These are phyloP conservation scores for Xenopus borealis DNA, from an alignment of 2,113 vertebrate species.

Conservation along the genomic window DNA sequence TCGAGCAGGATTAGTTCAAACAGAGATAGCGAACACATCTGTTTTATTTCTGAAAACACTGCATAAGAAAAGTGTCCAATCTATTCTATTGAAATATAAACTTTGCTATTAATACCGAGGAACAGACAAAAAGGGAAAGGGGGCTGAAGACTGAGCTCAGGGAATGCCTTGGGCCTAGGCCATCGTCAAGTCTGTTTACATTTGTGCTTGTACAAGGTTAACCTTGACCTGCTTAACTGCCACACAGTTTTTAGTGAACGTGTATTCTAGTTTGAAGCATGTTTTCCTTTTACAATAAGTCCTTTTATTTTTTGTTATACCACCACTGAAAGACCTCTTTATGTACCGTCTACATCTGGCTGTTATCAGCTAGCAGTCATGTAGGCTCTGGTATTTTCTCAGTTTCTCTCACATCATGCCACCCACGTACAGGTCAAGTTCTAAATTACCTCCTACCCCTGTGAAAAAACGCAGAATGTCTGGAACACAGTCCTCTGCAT, in stretches of 20 bases:
- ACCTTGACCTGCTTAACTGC: constrained; percentile 37
- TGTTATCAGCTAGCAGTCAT: constrained; percentile 45
- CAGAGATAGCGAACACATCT: constrained; percentile 70
- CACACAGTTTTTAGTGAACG: constrained; percentile 21
- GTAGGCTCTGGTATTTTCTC: constrained; percentile 45
- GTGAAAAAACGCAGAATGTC: constrained; percentile 42
- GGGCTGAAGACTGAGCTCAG: constrained; percentile 19
- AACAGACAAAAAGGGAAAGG: constrained; percentile 59
- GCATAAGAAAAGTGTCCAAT: constrained; percentile 71
- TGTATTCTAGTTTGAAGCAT: constrained; percentile 14
- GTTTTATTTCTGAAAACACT: constrained; percentile 73
- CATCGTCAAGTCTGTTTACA: constrained; percentile 36
- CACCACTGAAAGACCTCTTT: constrained; percentile 43
- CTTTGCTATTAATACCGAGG: constrained; percentile 77
- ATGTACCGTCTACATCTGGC: constrained; percentile 41
- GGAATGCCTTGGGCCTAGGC: constrained; percentile 22
- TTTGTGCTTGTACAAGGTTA: constrained; percentile 34
- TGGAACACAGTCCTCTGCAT: constrained; percentile 20
- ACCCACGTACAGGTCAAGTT: constrained; percentile 46
- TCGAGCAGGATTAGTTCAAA: constrained; percentile 72
- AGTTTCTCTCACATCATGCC: constrained; percentile 45
- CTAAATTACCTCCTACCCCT: constrained; percentile 41
- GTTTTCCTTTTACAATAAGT: constrained; percentile 41
- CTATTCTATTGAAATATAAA: constrained; percentile 74
- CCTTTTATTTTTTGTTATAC: constrained; percentile 38